Conservation (phyloP, 2,888 invertebrate genomes). For the Danaus chrysippus region DNA sequence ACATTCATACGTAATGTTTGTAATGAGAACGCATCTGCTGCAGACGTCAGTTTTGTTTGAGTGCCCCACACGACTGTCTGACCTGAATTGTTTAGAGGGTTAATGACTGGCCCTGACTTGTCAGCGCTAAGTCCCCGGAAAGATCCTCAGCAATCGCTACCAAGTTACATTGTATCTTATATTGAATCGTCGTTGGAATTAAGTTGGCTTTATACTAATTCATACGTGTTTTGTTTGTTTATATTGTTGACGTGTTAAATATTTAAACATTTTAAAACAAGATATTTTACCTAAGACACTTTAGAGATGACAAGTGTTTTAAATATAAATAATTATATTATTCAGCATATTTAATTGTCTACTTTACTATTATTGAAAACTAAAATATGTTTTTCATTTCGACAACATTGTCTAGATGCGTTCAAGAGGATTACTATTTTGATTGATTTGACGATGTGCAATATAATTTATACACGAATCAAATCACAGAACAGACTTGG, state of each 20-base stretch:
- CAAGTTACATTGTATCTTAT: not conserved
- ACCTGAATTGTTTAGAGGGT: constrained; percentile 65
- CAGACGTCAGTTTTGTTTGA: constrained; percentile 48
- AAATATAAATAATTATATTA: too few relatives aligned
- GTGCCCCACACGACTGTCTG: constrained; percentile 57
- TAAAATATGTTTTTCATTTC: too few relatives aligned
- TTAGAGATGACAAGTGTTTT: too few relatives aligned
- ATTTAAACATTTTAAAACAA: too few relatives aligned
- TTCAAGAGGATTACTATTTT: too few relatives aligned
- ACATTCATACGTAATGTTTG: constrained; percentile 19
- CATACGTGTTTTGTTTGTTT: not conserved
- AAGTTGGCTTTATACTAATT: not conserved
- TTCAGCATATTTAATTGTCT: too few relatives aligned
- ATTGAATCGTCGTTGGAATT: not conserved
- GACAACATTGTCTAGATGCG: too few relatives aligned
- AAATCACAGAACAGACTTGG: not conserved
- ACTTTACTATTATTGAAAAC: too few relatives aligned
- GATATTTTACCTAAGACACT: too few relatives aligned
- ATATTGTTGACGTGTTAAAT: too few relatives aligned
- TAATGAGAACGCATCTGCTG: constrained; percentile 53
- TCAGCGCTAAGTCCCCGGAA: constrained; percentile 33
- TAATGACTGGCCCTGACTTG: constrained; percentile 67
- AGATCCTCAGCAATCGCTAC: not conserved
- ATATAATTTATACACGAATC: not conserved
- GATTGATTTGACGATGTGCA: too few relatives aligned